Conservation (phyloP, 2,888 invertebrate species). For the Nomada fucata region DNA sequence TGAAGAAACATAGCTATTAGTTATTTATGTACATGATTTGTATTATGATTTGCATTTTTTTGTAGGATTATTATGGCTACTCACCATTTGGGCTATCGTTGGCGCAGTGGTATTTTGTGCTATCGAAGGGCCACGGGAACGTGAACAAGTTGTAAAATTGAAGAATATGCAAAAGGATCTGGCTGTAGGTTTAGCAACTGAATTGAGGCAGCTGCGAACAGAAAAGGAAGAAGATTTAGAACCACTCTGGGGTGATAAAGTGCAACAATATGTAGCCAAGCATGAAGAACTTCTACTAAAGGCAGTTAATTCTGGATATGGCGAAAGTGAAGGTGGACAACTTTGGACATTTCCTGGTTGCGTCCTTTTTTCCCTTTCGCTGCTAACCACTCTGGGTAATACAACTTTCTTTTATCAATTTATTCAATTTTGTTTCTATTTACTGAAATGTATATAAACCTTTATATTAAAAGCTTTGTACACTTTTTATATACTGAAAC, state of each 20-base stretch:
- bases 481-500: too few relatives aligned
- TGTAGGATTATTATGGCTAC: conserved; percentile 86
- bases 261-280: conserved; percentile 86
- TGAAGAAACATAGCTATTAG: too few relatives aligned
- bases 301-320: conserved; percentile 86
- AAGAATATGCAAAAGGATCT: conserved; percentile 87
- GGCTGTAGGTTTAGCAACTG: conserved; percentile 87
- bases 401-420: neutral
- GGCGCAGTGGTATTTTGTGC: conserved; percentile 88
- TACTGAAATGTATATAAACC: too few relatives aligned
- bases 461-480: too few relatives aligned
- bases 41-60: neutral
- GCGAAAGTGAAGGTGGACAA: conserved; percentile 86
- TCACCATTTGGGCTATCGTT: conserved; percentile 87
- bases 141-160: conserved; percentile 85
- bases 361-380: conserved; percentile 88
- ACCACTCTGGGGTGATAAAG: conserved; percentile 87
- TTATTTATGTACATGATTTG: neutral
- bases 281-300: conserved; percentile 87
- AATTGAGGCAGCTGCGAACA: conserved; percentile 86
- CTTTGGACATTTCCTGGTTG: conserved; percentile 90
- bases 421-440: neutral
- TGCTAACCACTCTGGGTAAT: conserved; percentile 89
- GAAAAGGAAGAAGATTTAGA: conserved; percentile 84
- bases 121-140: conserved; percentile 88